phyloP scores from a whole-genome alignment of 2,888 invertebrate species.

The Drosophila emarginata region DNA sequence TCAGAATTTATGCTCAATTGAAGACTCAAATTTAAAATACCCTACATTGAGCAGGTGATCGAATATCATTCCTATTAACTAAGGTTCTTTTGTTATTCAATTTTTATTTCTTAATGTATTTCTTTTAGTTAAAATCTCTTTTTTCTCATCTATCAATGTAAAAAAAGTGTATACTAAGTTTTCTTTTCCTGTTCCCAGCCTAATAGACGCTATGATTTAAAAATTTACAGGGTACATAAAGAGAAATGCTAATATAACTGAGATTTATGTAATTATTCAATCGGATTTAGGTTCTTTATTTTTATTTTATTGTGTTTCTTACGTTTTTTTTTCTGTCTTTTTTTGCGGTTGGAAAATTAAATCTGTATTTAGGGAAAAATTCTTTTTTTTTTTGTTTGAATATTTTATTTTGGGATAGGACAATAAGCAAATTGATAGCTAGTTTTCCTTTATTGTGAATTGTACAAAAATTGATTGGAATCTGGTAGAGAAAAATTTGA shows the following conservation, averaged over 20 bases:
- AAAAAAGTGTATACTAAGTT: too few relatives aligned
- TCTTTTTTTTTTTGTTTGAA: conserved; percentile 39
- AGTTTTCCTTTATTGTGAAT: background rate
- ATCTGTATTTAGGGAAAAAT: conserved; percentile 46
- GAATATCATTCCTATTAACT: too few relatives aligned
- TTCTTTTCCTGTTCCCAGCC: background rate
- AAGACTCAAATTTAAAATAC: background rate
- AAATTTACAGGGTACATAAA: background rate
- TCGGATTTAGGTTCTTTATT: conserved; percentile 55
- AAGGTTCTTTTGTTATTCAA: too few relatives aligned
- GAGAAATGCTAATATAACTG: conserved; percentile 65
- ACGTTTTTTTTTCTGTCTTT: conserved; percentile 25
- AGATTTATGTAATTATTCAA: conserved; percentile 78
- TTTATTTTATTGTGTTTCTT: conserved; percentile 26
- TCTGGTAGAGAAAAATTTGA: background rate
- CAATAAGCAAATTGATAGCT: conserved; percentile 27
- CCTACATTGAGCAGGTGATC: background rate
- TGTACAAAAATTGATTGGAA: conserved; percentile 17
- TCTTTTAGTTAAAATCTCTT: too few relatives aligned
- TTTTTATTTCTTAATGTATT: too few relatives aligned
- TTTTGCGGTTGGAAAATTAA: conserved; percentile 52
- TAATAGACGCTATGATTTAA: background rate
- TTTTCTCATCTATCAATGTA: too few relatives aligned
- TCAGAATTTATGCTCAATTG: background rate
- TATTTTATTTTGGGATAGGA: conserved; percentile 3